phyloP scores from a whole-genome alignment of 2,113 vertebrate genomes.

The Lagopus leucura region DNA sequence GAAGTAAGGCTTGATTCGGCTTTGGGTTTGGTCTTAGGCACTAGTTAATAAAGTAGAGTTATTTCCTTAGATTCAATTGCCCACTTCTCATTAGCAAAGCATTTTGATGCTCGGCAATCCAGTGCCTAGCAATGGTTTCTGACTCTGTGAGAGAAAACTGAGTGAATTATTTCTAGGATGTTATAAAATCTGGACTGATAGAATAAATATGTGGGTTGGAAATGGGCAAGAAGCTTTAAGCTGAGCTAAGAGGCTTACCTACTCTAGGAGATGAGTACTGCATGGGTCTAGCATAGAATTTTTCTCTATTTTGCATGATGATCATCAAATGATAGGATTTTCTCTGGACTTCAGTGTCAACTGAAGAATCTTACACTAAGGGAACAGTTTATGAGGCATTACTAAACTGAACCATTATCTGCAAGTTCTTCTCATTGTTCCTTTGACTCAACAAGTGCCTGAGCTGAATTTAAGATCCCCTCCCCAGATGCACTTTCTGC shows the following conservation, averaged over 20 bases:
- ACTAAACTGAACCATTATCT: neutral
- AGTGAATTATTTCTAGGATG: conserved; percentile 37
- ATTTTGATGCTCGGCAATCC: conserved; percentile 16
- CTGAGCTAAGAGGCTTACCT: conserved; percentile 33
- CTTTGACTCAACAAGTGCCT: neutral
- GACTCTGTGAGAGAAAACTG: conserved; percentile 11
- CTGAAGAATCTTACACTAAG: neutral
- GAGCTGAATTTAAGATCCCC: neutral
- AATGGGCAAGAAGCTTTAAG: conserved; percentile 23
- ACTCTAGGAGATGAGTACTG: neutral
- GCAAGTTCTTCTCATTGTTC: neutral
- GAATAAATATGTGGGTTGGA: conserved; percentile 26
- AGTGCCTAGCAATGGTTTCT: neutral
- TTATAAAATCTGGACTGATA: conserved; percentile 42
- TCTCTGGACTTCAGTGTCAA: conserved; percentile 28
- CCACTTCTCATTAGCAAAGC: conserved; percentile 50
- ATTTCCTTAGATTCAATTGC: conserved; percentile 57
- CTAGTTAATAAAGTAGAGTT: conserved; percentile 37
- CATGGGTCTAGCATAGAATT: conserved; percentile 5
- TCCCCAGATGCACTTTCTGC: neutral
- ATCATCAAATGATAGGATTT: conserved; percentile 30
- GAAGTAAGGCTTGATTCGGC: neutral
- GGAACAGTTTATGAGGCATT: neutral
- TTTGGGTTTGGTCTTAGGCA: conserved; percentile 57
- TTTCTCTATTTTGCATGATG: neutral